These are phyloP conservation scores for Otolemur crassicaudatus DNA, from an alignment of 2,797 vertebrate genomes.

Conservation along the genomic window DNA sequence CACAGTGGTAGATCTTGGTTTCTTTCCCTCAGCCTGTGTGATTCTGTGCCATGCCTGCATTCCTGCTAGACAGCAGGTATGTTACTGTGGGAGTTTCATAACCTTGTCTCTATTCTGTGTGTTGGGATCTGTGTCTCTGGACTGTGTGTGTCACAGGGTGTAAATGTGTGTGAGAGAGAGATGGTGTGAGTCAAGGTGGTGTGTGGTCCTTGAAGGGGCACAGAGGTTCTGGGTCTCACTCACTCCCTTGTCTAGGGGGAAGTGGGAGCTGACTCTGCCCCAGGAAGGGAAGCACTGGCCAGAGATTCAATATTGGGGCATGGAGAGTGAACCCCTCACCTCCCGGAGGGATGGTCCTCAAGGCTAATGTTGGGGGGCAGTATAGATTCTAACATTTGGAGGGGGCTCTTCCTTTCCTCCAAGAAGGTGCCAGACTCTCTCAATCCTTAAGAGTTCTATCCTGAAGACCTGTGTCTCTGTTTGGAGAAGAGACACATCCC, in stretches of 20 bases:
- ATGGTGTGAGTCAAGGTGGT: neutral
- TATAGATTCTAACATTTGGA: neutral
- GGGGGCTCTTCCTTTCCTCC: neutral
- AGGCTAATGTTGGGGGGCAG: neutral
- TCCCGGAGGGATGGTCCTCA: neutral
- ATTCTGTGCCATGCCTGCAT: neutral
- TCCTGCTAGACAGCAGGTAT: neutral
- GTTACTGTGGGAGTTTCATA: neutral
- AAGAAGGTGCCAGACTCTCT: conserved; percentile 14
- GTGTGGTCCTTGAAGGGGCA: neutral
- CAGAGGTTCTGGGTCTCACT: neutral
- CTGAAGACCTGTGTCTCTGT: neutral
- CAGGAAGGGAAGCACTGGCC: neutral
- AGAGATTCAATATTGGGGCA: neutral
- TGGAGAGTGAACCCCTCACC: neutral
- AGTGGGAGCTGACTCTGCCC: neutral
- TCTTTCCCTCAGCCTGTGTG: neutral
- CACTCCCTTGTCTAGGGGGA: neutral
- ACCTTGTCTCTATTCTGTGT: neutral
- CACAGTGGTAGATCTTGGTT: neutral
- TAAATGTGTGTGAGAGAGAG: neutral
- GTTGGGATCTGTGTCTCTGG: neutral
- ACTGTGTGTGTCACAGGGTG: neutral
- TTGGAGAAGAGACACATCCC: neutral
- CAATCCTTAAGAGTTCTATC: neutral